Base-by-base conservation (phyloP, 2,113 vertebrate genomes). In the Chlorodrepanis virens region DNA sequence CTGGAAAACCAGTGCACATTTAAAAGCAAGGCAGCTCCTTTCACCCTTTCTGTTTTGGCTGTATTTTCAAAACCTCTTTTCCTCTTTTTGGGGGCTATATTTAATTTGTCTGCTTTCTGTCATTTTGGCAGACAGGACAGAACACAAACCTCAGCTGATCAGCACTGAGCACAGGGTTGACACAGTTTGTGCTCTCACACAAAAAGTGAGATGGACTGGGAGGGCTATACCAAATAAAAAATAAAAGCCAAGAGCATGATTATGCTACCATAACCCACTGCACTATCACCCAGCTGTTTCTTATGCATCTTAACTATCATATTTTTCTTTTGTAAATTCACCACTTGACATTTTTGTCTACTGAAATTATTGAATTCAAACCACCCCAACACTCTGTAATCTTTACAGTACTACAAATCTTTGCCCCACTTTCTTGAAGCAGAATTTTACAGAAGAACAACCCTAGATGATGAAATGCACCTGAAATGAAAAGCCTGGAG, bases 401-500 rank as follows among this genome's bases (percentile, higher is more conserved):
- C 3, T 31, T 91, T 59, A 25, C 29, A 81, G 4, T 0, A 4
- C 18, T 81, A 83, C 50, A 64, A 59, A 65, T 23, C 24, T 70
- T 56, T 56, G 4, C 2, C 19, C 14, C 23, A 18, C 5, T 59
- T 94, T 63, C 53, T 11, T 47, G 54, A 80, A 81, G 24, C 25
- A 77, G 39, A 93, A 53, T 16, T 59, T 90, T 27, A 71, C 3
- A 5, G 31, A 77, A 78, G 7, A 77, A 71, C 14, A 60, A 42
- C 9, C 7, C 14, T 0, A 0, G 4, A 59, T 20, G 12, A 81
- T 0, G 1, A 92, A 83, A 50, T 1, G 1, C 16, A 75, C 2
- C 19, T 44, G 37, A 89, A 93, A 64, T 12, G 2, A 60, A 88
- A 70, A 54, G 23, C 27, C 9, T 23, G 20, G 9, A 83, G 11